phyloP scores from a whole-genome alignment of 2,888 invertebrate species.

The Phymatocera aterrima region DNA sequence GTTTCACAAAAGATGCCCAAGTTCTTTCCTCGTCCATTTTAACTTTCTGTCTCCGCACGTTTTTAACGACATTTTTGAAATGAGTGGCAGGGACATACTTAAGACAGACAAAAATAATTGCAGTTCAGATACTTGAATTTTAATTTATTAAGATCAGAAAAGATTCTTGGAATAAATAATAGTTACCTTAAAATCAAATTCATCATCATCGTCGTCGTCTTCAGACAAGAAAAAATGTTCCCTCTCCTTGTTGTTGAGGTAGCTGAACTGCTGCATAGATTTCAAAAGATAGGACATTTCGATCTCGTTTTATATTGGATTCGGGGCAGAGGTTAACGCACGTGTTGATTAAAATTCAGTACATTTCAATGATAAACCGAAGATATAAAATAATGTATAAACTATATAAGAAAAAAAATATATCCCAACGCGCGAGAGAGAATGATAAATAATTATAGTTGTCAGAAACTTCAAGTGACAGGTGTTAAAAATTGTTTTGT shows the following conservation, averaged over 20 bases:
- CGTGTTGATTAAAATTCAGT: not conserved
- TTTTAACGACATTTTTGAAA: constrained; percentile 66
- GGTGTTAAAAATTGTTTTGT: constrained; percentile 33
- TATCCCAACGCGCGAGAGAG: not conserved
- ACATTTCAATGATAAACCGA: not conserved
- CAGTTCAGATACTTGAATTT: not conserved
- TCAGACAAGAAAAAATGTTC: constrained; percentile 59
- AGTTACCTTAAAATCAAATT: constrained; percentile 79
- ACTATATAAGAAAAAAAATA: constrained; percentile 13
- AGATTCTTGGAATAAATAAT: not conserved
- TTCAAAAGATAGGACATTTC: constrained; percentile 55
- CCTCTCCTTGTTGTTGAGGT: constrained; percentile 58
- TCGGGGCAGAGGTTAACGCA: not conserved
- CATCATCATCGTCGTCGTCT: constrained; percentile 75
- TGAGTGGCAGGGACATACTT: constrained; percentile 67
- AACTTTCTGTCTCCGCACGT: constrained; percentile 63
- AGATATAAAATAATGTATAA: constrained; percentile 37
- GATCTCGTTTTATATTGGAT: constrained; percentile 7
- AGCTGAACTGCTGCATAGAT: constrained; percentile 51
- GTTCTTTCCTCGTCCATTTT: constrained; percentile 64
- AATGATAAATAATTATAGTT: not conserved
- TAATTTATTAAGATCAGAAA: not conserved
- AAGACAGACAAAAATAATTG: constrained; percentile 28
- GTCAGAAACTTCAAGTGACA: constrained; percentile 30
- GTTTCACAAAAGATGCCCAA: constrained; percentile 63